These are phyloP conservation scores for Electrona antarctica DNA, from an alignment of 2,113 vertebrate species.

Conservation along the genomic window DNA sequence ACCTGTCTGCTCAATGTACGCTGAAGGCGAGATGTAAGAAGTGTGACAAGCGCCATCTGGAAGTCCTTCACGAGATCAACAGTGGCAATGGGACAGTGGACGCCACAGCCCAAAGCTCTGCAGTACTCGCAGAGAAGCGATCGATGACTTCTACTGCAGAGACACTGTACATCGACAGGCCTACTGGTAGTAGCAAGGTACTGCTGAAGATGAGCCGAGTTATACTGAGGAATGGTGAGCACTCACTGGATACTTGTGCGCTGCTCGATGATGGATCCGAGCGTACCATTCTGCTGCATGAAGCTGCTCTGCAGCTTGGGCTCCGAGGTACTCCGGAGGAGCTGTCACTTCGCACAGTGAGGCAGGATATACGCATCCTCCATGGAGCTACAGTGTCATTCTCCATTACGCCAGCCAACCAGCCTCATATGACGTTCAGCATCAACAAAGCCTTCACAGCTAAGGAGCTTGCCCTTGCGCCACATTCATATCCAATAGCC, in stretches of 20 bases:
- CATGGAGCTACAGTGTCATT: slow-evolving; percentile 2
- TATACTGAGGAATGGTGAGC: neutral
- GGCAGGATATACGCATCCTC: neutral
- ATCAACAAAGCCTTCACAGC: slow-evolving; percentile 1
- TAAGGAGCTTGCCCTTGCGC: neutral
- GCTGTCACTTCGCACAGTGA: neutral
- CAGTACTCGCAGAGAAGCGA: neutral
- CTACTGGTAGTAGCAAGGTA: neutral
- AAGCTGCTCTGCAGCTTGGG: neutral
- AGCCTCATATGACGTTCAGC: neutral
- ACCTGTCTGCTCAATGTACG: too few relatives aligned
- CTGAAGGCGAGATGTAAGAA: neutral
- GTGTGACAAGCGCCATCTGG: neutral
- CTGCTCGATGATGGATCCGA: slow-evolving; percentile 7
- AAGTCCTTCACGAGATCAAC: neutral
- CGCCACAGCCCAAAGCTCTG: neutral
- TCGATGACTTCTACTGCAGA: neutral
- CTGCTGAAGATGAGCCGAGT: slow-evolving; percentile 2
- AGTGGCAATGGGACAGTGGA: neutral
- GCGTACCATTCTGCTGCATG: neutral
- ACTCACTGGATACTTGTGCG: neutral
- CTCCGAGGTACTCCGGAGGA: slow-evolving; percentile 1
- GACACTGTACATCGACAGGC: neutral
- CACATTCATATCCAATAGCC: neutral
- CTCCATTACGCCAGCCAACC: neutral